Conservation (phyloP, 2,797 vertebrate genomes). For the Limnodromus scolopaceus region DNA sequence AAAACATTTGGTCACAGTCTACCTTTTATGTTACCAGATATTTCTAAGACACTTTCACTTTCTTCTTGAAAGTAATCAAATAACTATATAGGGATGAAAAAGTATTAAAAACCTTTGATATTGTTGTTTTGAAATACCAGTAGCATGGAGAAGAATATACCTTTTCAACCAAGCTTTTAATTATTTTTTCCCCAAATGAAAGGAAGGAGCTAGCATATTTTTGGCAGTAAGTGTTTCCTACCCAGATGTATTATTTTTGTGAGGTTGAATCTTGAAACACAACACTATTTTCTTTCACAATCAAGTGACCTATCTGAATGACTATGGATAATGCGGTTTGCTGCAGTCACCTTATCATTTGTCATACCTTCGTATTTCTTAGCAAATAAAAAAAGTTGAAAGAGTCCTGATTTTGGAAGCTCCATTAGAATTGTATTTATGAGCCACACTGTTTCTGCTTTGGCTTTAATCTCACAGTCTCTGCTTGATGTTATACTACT, state of each 20-base stretch:
- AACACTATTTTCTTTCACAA: not conserved
- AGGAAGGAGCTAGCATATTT: not conserved
- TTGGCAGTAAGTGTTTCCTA: not conserved
- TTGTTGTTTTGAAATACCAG: not conserved
- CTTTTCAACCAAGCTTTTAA: not conserved
- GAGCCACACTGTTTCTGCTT: not conserved
- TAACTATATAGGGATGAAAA: not conserved
- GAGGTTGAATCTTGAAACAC: not conserved
- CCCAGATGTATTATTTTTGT: not conserved
- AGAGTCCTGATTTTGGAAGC: not conserved
- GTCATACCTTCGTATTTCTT: not conserved
- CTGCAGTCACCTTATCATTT: not conserved
- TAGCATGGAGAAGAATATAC: not conserved
- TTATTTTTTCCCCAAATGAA: not conserved
- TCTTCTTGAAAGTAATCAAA: not conserved
- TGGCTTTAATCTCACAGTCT: not conserved
- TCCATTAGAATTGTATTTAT: not conserved
- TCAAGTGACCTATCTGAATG: not conserved
- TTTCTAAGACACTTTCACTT: not conserved
- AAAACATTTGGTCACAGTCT: not conserved
- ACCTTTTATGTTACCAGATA: not conserved
- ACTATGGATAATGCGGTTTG: rapidly evolving
- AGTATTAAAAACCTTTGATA: not conserved
- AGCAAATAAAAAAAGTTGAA: not conserved
- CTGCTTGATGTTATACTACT: not conserved